These are phyloP conservation scores for Pandemis heparana DNA, from an alignment of 2,888 invertebrate genomes.

Conservation along the genomic window DNA sequence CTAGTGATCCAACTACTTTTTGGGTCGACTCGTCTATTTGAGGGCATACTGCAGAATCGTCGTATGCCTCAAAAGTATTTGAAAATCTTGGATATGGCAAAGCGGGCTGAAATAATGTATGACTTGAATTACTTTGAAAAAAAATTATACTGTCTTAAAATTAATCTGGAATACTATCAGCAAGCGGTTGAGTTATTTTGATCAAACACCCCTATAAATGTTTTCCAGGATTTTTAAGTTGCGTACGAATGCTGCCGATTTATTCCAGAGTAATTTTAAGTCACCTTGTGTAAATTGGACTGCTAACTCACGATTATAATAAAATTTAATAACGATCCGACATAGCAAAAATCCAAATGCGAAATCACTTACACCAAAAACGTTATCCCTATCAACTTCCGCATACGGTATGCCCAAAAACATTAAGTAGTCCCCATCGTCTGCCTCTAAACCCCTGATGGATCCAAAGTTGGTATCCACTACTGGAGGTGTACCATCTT, in stretches of 20 bases:
- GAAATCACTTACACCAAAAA: constrained; percentile 51
- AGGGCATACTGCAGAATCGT: constrained; percentile 57
- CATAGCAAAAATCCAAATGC: no score
- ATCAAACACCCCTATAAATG: no score
- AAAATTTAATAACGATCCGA: no score
- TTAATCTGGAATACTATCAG: no score
- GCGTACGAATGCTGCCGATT: no score
- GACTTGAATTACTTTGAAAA: background rate
- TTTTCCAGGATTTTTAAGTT: no score
- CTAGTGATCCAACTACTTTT: constrained; percentile 66
- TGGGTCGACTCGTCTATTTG: constrained; percentile 52
- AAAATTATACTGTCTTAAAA: background rate
- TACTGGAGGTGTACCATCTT: constrained; percentile 45
- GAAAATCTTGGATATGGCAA: constrained; percentile 52
- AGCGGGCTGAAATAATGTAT: constrained; percentile 56
- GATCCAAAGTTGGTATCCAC: constrained; percentile 44
- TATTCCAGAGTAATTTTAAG: no score
- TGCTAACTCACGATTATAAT: no score
- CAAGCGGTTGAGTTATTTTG: no score
- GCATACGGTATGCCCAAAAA: constrained; percentile 54
- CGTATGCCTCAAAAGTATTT: constrained; percentile 55
- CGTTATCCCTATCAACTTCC: constrained; percentile 47
- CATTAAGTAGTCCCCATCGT: constrained; percentile 46
- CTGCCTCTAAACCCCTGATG: constrained; percentile 43
- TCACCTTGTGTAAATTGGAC: no score